These are phyloP conservation scores for Leuciscus waleckii DNA, from an alignment of 2,797 vertebrate species.

Conservation along the genomic window DNA sequence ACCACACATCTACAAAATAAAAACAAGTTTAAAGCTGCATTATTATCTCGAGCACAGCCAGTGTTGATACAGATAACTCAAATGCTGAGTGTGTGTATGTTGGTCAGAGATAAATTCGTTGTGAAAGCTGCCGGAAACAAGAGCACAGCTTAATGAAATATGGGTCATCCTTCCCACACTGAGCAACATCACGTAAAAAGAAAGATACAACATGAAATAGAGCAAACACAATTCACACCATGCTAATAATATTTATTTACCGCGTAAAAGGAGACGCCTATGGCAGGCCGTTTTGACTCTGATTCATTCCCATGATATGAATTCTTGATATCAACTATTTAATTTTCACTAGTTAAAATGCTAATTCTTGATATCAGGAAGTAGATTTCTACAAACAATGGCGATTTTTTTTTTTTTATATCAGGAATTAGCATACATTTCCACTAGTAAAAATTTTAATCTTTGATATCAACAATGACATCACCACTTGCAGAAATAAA, in stretches of 20 bases:
- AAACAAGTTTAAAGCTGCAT: background rate
- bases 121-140: slow-evolving; percentile 73
- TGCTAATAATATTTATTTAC: background rate
- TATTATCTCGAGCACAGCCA: slow-evolving; percentile 18
- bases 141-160: slow-evolving; percentile 66
- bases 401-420: background rate
- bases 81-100: slow-evolving; percentile 41
- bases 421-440: background rate
- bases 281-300: background rate
- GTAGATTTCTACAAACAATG: background rate
- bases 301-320: background rate
- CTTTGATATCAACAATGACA: no score
- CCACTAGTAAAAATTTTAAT: no score
- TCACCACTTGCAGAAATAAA: no score
- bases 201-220: slow-evolving; percentile 7
- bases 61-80: slow-evolving; percentile 18
- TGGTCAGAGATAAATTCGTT: slow-evolving; percentile 66
- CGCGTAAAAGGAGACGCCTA: background rate
- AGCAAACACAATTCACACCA: background rate
- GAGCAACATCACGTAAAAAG: slow-evolving; percentile 42
- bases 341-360: background rate
- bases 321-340: background rate
- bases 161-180: slow-evolving; percentile 69
- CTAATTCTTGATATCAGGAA: background rate
- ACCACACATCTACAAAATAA: background rate